Evolutionary conservation across 2,888 invertebrate genomes (phyloP), one percentile per base, ranked within the genome.

Genomic region (Neria commutata): DNA sequence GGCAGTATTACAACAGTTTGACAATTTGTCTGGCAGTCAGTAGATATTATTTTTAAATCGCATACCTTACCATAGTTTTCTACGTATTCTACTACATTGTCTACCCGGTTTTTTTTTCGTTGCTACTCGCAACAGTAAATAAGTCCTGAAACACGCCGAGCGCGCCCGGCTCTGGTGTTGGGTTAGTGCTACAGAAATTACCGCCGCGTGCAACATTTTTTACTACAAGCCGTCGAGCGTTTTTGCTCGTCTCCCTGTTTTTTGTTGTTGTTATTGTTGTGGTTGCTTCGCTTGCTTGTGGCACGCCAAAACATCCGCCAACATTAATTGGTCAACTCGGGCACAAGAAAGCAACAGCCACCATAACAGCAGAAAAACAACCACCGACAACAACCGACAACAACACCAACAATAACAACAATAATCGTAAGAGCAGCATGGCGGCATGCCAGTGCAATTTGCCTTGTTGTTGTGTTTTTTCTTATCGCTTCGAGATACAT

Each of bases 251-350:
- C 62, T 62, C 60, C 53, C 60, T 61, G n/a, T n/a, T n/a, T n/a
- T n/a, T n/a, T n/a, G n/a, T 70, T 71, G 67, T 58, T 54, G 33
- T 42, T 54, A 3, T 17, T 42, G 3, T 42, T 21, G 21, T 42
- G 17, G 2, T 4, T 14, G 42, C 14, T 17, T 3, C 21, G n/a
- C n/a, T n/a, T n/a, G n/a, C n/a, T n/a, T 4, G 42, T 40, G 59
- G 58, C 23, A 56, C 59, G 42, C 37, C 19, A 53, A 52, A 58
- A 61, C 53, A 56, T 58, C 54, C 50, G 57, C 62, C 60, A 70
- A 65, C 69, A 72, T 76, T 77, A 77, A 77, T 77, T 77, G 76
- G 77, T 71, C 69, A 68, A 66, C 69, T 65, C 69, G 65, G 67
- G 65, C 67, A 26, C 19, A 46, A 47, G 10, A 29, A 29, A 21